Conservation (phyloP, 2,797 vertebrate genomes). For the Otolemur crassicaudatus region DNA sequence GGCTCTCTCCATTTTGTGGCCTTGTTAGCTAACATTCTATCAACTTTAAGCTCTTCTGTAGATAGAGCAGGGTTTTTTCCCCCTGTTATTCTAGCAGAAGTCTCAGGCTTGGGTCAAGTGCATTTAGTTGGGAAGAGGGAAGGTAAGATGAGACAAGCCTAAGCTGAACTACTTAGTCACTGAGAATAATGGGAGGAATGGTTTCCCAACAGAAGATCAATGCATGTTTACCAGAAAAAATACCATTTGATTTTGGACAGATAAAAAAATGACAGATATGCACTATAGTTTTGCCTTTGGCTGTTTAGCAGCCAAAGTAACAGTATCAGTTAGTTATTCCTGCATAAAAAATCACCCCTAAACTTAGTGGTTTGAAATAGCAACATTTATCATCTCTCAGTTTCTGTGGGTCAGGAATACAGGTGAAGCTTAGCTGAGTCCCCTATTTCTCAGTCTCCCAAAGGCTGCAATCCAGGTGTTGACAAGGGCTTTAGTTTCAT, state of each 20-base stretch:
- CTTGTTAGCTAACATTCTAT: not conserved
- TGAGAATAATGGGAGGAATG: not conserved
- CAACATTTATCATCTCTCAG: not conserved
- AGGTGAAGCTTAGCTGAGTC: not conserved
- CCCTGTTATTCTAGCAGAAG: not conserved
- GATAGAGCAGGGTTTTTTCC: not conserved
- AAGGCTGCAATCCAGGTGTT: not conserved
- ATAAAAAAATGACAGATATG: not conserved
- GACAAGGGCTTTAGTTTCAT: not conserved
- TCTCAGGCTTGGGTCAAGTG: not conserved
- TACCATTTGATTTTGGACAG: slow-evolving; percentile 5
- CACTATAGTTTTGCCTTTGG: not conserved
- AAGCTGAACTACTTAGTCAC: not conserved
- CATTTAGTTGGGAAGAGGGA: not conserved
- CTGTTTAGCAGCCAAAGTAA: not conserved
- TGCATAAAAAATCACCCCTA: not conserved
- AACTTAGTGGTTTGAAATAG: not conserved
- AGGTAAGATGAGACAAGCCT: not conserved
- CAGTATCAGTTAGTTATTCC: not conserved
- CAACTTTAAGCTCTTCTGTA: not conserved
- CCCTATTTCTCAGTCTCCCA: not conserved
- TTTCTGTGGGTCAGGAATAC: not conserved
- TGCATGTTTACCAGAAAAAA: slow-evolving; percentile 1
- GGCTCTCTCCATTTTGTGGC: not conserved
- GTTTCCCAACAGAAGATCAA: not conserved